These are phyloP conservation scores for Hemibagrus guttatus DNA, from an alignment of 2,797 vertebrate species.

Conservation along the genomic window DNA sequence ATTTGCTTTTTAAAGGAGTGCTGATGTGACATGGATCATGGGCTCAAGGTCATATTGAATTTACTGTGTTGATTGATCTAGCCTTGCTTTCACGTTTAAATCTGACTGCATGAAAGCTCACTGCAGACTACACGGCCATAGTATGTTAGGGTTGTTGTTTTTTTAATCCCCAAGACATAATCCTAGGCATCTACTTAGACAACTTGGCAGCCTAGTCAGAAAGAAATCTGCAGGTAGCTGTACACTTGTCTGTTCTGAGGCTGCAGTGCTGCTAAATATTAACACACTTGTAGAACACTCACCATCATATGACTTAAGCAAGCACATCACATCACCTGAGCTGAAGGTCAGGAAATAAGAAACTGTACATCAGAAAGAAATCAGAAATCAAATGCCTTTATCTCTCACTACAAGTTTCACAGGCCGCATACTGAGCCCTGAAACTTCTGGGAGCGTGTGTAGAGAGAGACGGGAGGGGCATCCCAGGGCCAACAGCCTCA, in stretches of 20 bases:
- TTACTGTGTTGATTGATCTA: neutral
- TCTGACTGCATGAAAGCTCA: neutral
- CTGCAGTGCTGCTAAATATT: conserved; percentile 1
- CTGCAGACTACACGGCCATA: neutral
- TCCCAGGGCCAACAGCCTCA: neutral
- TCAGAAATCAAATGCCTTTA: conserved; percentile 24
- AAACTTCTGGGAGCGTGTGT: neutral
- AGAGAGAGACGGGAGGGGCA: neutral
- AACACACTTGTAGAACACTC: neutral
- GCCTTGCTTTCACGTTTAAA: neutral
- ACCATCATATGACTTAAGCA: neutral
- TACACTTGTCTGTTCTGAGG: neutral
- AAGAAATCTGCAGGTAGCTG: conserved; percentile 3
- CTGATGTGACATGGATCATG: neutral
- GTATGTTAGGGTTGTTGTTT: neutral
- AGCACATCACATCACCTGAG: neutral
- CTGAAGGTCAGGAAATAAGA: neutral
- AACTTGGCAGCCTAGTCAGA: neutral
- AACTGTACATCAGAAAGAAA: conserved; percentile 29
- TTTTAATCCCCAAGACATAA: too few species aligned
- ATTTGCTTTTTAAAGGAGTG: neutral
- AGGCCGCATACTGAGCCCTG: neutral
- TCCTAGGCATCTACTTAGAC: neutral
- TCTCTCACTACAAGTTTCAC: conserved; percentile 3
- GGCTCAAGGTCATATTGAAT: neutral